phyloP scores from a whole-genome alignment of 2,113 vertebrate genomes.

The Heterotilapia buettikoferi region DNA sequence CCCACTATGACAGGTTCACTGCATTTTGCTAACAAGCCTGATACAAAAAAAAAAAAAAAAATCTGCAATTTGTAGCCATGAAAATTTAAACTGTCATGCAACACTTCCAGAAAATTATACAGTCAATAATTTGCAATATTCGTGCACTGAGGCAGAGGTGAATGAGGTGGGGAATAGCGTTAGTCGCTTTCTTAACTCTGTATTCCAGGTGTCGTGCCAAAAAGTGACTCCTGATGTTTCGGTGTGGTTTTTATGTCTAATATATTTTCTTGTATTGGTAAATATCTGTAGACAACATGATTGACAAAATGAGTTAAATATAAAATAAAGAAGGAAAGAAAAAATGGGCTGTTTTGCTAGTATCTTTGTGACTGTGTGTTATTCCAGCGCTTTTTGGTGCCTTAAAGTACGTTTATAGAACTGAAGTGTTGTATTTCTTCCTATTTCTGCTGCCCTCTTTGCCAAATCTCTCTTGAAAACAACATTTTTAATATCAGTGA shows the following conservation, averaged over 20 bases:
- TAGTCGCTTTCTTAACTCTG: neutral
- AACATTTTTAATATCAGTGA: neutral
- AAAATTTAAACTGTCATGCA: neutral
- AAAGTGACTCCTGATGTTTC: neutral
- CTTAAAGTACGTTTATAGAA: neutral
- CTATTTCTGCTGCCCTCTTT: neutral
- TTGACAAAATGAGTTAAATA: neutral
- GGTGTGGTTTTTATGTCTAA: neutral
- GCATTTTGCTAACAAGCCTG: neutral
- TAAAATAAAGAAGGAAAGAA: neutral
- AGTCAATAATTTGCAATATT: neutral
- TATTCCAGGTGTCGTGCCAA: neutral
- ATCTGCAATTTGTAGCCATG: neutral
- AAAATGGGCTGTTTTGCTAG: neutral
- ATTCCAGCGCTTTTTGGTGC: neutral
- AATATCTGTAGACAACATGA: neutral
- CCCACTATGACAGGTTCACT: neutral
- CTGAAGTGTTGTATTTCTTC: neutral
- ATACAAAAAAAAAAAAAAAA: accelerated
- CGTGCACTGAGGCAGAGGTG: neutral
- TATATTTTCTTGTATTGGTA: neutral
- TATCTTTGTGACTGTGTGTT: neutral
- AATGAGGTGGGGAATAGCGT: neutral
- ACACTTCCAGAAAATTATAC: neutral
- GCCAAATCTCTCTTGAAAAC: neutral